Evolutionary conservation across 1,140 invertebrate species (phyloP).

Genomic region (Trichomalopsis sarcophagae): DNA sequence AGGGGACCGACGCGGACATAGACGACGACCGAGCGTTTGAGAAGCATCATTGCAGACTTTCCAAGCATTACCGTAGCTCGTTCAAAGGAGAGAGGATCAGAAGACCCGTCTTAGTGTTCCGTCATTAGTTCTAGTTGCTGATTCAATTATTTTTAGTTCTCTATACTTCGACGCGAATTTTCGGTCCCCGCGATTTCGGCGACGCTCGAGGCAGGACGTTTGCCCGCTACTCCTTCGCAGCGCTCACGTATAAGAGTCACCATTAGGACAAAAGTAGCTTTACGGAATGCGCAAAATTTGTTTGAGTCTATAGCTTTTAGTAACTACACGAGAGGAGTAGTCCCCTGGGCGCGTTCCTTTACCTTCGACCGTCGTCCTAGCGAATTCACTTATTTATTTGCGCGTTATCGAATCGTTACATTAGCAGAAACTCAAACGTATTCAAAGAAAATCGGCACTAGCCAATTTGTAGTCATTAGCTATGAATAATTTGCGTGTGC

Average conservation of each 20-base stretch:
- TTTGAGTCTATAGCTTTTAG: constrained; percentile 22
- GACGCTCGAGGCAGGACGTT: neutral
- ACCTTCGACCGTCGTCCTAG: constrained; percentile 8
- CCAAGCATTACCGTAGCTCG: constrained; percentile 6
- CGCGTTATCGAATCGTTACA: constrained; percentile 35
- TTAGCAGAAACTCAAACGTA: constrained; percentile 35
- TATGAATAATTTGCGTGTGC: constrained; percentile 11
- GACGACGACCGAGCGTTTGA: neutral
- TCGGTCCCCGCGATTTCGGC: neutral
- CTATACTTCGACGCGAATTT: neutral
- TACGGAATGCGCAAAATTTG: neutral
- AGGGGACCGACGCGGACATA: neutral
- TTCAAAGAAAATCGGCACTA: constrained; percentile 20
- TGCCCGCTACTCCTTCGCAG: neutral
- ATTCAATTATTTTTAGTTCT: constrained; percentile 39
- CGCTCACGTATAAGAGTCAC: constrained; percentile 2
- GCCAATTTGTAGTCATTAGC: constrained; percentile 41
- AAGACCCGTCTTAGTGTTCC: constrained; percentile 7
- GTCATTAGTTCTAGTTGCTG: constrained; percentile 1
- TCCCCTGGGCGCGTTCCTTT: neutral
- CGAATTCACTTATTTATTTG: constrained; percentile 48
- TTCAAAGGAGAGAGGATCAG: neutral
- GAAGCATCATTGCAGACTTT: neutral
- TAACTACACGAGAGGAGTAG: neutral
- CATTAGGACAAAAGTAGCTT: constrained; percentile 15